These are phyloP conservation scores for Notolabrus celidotus DNA, from an alignment of 2,797 vertebrate species.

Conservation along the genomic window DNA sequence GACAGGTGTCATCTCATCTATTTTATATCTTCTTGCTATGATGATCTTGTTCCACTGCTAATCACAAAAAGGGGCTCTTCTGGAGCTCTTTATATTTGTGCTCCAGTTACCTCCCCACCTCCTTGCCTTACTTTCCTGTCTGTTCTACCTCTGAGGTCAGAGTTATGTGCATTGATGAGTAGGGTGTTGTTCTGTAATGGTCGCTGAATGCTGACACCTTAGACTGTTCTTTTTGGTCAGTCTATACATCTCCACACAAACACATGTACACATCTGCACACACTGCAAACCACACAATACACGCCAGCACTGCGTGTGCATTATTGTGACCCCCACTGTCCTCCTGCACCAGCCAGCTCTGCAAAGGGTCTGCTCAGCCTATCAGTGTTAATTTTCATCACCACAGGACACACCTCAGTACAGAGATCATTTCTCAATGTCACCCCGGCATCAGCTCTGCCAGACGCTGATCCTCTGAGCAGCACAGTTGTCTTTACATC, in stretches of 20 bases:
- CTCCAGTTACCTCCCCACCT: conserved; percentile 7
- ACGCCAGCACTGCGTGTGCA: conserved; percentile 12
- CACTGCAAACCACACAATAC: conserved; percentile 22
- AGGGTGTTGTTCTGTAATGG: conserved; percentile 38
- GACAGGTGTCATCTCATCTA: conserved; percentile 58
- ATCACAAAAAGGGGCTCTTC: conserved; percentile 35
- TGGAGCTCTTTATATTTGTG: conserved; percentile 29
- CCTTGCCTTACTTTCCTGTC: not conserved
- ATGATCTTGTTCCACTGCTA: conserved; percentile 35
- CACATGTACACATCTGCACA: conserved; percentile 8
- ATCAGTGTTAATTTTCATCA: conserved; percentile 67
- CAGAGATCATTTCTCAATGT: conserved; percentile 70
- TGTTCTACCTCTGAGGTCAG: conserved; percentile 22
- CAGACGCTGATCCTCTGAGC: conserved; percentile 38
- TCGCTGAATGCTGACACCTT: conserved; percentile 41
- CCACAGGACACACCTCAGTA: conserved; percentile 58
- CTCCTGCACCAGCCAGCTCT: conserved; percentile 47
- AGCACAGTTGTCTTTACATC: conserved; percentile 36
- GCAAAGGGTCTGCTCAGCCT: conserved; percentile 67
- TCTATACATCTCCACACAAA: conserved; percentile 14
- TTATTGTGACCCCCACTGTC: conserved; percentile 47
- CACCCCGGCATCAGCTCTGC: conserved; percentile 45
- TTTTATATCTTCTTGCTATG: conserved; percentile 12
- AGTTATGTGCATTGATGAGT: conserved; percentile 39
- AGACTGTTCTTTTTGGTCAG: conserved; percentile 44